Evolutionary conservation across 2,797 vertebrate genomes (phyloP), one percentile per base, ranked within the genome.

Genomic region (Lacerta bilineata): DNA sequence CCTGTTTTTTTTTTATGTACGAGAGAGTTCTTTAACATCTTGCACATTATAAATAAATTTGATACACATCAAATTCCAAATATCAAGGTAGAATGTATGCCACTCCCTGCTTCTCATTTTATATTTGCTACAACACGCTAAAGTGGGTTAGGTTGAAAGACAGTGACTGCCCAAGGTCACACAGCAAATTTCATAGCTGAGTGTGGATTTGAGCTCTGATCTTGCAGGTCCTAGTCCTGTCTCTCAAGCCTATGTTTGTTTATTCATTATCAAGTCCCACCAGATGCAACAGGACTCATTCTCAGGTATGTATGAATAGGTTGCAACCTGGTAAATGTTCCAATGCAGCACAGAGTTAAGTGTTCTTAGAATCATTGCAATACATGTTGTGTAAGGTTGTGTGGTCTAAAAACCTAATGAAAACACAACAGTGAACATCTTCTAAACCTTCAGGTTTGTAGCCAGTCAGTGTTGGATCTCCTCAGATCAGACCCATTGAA

Each of bases 391-490:
- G 13, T 2, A 13, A 27, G 10, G 36, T 55, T 69, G 25, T 55
- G 64, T 36, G 18, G 27, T 17, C 46, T 15, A 39, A 41, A 87
- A 80, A 80, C 74, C 4, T 68, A n/a, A 33, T 88, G n/a, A 59
- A 39, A 93, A 91, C 79, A 81, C 50, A 91, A 83, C 85, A 89
- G 72, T 69, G 78, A 90, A 50, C 84, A 84, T 86, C 89, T 93
- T 90, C 88, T 79, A 93, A 88, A 85, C 80, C 92, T 87, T 55
- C 50, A 55, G 50, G 50, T 15, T 55, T 64, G 6, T 23, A 64
- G 23, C 61, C 61, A 64, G 2, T 64, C 61, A 64, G 6, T 64
- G 61, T 64, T 64, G 20, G 59, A 18, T 61, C 59, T 61, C 17
- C 59, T 61, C 59, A 61, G 0, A 61, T 5, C 59, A 61, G 59